Evolutionary conservation across 2,113 vertebrate genomes (phyloP), one percentile per base, ranked within the genome.

Genomic region (Etia nguti): DNA sequence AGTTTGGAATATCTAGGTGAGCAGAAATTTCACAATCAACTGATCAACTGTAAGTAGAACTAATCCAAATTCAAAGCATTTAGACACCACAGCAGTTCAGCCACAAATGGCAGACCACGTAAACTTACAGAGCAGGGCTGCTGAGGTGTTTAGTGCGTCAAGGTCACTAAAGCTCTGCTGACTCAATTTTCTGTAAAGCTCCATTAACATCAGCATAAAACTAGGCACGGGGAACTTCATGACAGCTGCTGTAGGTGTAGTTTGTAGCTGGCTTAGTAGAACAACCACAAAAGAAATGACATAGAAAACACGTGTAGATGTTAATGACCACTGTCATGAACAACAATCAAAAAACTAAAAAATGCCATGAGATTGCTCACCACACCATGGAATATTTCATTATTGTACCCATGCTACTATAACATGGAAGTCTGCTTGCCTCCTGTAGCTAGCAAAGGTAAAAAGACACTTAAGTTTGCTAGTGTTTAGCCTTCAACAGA

Each of bases 301-400:
- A 34, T 8, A 0, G 6, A 65, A 38, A 65, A 65, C 31, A 36
- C 0, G 0, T 26, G 22, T 26, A 26, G 38, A 46, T 46, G 65
- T 46, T 18, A 10, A 73, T 46, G 2, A 70, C 5, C 38, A 70
- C 38, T 24, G n/a, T 24, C 8, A 5, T 41, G 38, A 70, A 41
- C 22, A 70, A 70, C 1, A 0, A 73, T 15, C 38, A 26, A 46
- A 18, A 26, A 2, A 73, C 41, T 2, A 26, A 26, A 26, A 10
- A 0, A 18, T 10, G 41, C 1, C 15, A 65, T 36, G 31, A 34
- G 0, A n/a, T 6, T 36, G 18, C 60, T 65, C 34, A 22, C 10
- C 18, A 38, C 60, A 48, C 1, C 1, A 75, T 48, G 43, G 0
- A 50, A 18, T 20, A 75, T 50, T 26, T 50, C 38, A 12, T 75